Conservation (phyloP, 1,140 invertebrate species). For the Araneus ventricosus region DNA sequence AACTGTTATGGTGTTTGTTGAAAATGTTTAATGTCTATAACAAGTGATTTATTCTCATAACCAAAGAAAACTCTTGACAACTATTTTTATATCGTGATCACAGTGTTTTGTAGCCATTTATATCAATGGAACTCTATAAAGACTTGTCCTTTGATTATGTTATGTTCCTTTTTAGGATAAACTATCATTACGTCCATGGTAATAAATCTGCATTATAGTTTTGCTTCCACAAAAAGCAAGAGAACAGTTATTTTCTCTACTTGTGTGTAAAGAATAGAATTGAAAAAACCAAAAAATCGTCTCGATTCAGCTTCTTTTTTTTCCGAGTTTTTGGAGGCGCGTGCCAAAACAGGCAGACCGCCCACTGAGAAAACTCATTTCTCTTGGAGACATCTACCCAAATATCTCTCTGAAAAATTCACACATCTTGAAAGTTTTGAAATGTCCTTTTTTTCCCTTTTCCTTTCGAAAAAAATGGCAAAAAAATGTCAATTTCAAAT, state of each 20-base stretch:
- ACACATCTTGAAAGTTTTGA: background rate
- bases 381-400: background rate
- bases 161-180: background rate
- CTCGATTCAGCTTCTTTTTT: background rate
- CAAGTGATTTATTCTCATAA: background rate
- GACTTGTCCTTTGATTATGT: background rate
- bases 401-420: conserved; percentile 32
- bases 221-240: background rate
- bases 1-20: background rate
- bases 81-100: background rate
- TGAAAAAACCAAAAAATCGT: background rate
- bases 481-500: no score
- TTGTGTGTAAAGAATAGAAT: background rate
- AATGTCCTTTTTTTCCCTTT: background rate
- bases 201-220: conserved; percentile 22
- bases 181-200: background rate
- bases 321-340: background rate
- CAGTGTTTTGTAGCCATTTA: conserved; percentile 9
- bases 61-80: background rate
- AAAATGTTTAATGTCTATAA: conserved; percentile 4
- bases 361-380: background rate
- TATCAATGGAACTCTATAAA: background rate
- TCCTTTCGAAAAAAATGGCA: no score
- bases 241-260: background rate
- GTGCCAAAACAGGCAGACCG: background rate